Base-by-base conservation (phyloP, 92 coral and sea anemone species). In the Paramuricea clavata region DNA sequence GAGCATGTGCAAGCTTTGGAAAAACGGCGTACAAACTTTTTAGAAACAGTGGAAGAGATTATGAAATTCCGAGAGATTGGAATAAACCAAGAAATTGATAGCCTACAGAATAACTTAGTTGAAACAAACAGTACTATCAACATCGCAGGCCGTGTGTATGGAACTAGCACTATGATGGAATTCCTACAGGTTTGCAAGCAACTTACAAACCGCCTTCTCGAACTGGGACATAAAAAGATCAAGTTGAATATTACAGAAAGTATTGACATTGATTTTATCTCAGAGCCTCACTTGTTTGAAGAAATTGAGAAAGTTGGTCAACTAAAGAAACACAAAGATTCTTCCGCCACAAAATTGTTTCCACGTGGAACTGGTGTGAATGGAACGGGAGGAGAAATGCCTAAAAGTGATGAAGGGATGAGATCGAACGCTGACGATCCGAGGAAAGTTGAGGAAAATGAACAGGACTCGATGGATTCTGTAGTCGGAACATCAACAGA, bases 41-140 rank as follows among this genome's bases (percentile, higher is more conserved):
- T 79, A 28, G 84, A 79, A 79, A 79, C 56, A 25, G 84, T 79
- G 6, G 84, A 79, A 41, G 84, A 79, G 23, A 79, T 79, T 34
- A 32, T 79, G 84, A 79, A 59, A 39, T 79, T 79, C 57, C 84
- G 84, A 1, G 56, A 79, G 21, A 79, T 79, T n/a, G 84, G 84
- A 19, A 79, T 79, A 0, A 79, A 79, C 84, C 84, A 79, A 79
- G 84, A 79, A n/a, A 79, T 79, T 35, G 84, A 79, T 7, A 32
- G 73, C 25, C 60, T 79, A 21, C 84, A 79, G 84, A 79, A 79
- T 60, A 79, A 61, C 36, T 79, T 79, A 28, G 56, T 79, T 12
- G 84, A 79, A 61, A 79, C 84, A n/a, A 79, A 65, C 23, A 25
- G 84, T 13, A 79, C 84, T n/a, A 79, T 79, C 11, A 79, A 79